phyloP scores from a whole-genome alignment of 2,797 vertebrate genomes.

The Chromobotia macracanthus region DNA sequence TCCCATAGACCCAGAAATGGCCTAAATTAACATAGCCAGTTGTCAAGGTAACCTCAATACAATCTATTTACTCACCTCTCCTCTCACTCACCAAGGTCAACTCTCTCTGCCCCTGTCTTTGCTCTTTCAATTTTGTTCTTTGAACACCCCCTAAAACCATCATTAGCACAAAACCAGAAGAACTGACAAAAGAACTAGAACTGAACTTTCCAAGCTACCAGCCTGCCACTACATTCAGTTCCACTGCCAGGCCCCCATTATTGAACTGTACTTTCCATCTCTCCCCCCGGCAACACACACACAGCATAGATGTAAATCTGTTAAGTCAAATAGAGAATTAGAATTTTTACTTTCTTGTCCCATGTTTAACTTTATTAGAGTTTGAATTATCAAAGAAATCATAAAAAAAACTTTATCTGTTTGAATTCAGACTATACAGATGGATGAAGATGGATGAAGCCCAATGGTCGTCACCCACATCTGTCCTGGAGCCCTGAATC shows the following conservation, averaged over 20 bases:
- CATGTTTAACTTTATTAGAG: too few relatives aligned
- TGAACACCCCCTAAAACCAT: conserved; percentile 58
- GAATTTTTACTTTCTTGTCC: too few relatives aligned
- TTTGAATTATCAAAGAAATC: too few relatives aligned
- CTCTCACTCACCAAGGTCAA: conserved; percentile 72
- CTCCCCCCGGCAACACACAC: conserved; percentile 28
- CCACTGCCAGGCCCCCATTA: conserved; percentile 41
- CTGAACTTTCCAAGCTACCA: conserved; percentile 59
- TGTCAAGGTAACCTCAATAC: conserved; percentile 92
- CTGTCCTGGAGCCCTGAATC: too few relatives aligned
- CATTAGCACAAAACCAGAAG: conserved; percentile 52
- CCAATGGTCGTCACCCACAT: too few relatives aligned
- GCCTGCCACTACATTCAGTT: conserved; percentile 54
- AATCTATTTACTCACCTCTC: conserved; percentile 90
- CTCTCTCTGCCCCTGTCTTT: conserved; percentile 42
- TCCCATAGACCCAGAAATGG: conserved; percentile 68
- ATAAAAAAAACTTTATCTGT: too few relatives aligned
- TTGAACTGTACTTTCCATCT: conserved; percentile 35
- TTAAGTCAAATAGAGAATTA: too few relatives aligned
- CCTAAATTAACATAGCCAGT: conserved; percentile 82
- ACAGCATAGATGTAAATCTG: too few relatives aligned
- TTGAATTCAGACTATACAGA: too few relatives aligned
- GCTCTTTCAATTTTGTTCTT: conserved; percentile 44
- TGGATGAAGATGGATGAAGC: too few relatives aligned
- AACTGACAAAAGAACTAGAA: conserved; percentile 62